Conservation (phyloP, 2,888 invertebrate genomes). For the Nomada goodeniana region DNA sequence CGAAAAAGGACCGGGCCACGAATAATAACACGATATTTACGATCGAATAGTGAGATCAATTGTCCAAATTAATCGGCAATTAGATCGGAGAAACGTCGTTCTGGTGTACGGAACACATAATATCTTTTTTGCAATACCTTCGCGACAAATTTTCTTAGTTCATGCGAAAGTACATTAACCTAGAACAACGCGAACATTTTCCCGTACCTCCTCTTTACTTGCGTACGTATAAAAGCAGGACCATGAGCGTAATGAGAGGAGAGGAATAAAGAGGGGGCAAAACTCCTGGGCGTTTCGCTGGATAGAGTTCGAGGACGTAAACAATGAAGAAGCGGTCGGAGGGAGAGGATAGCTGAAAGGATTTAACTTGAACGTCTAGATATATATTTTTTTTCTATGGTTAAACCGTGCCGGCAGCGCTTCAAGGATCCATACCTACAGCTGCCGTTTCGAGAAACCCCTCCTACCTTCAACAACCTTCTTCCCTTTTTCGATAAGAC, state of each 20-base stretch:
- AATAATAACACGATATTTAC: slow-evolving; percentile 6
- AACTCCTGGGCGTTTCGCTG: slow-evolving; percentile 41
- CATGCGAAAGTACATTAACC: slow-evolving; percentile 55
- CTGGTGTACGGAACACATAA: slow-evolving; percentile 2
- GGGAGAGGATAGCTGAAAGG: slow-evolving; percentile 29
- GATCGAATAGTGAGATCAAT: neutral
- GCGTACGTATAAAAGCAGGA: slow-evolving; percentile 18
- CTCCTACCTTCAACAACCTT: neutral
- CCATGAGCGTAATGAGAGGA: neutral
- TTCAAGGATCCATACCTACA: slow-evolving; percentile 17
- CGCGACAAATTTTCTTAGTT: slow-evolving; percentile 30
- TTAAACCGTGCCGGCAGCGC: slow-evolving; percentile 5
- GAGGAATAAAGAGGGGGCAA: slow-evolving; percentile 19
- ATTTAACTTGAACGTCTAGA: slow-evolving; percentile 19
- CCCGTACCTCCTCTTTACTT: slow-evolving; percentile 13
- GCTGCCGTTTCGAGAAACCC: slow-evolving; percentile 7
- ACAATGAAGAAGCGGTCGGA: slow-evolving; percentile 57
- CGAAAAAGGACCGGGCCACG: neutral
- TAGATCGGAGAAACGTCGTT: neutral
- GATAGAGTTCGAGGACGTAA: slow-evolving; percentile 62
- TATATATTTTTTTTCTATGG: slow-evolving; percentile 38
- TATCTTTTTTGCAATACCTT: slow-evolving; percentile 20
- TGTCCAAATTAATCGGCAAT: slow-evolving; percentile 22
- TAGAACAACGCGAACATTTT: slow-evolving; percentile 52
- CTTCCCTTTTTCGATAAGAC: neutral